These are phyloP conservation scores for Potamarius usumacintae DNA, from an alignment of 2,113 vertebrate genomes.

Conservation along the genomic window DNA sequence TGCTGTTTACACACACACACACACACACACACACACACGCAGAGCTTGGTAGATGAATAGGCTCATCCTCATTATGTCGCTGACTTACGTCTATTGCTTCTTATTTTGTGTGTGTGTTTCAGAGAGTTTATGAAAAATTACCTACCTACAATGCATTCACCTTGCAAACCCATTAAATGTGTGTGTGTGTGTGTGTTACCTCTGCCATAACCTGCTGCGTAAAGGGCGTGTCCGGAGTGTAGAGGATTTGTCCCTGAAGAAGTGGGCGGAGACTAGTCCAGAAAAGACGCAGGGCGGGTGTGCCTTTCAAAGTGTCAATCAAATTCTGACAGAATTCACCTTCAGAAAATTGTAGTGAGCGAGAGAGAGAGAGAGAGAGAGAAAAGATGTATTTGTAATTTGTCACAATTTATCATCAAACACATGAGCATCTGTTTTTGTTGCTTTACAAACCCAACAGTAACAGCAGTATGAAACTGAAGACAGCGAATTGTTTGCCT, in stretches of 20 bases:
- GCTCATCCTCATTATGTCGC: slow-evolving; percentile 4
- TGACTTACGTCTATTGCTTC: neutral
- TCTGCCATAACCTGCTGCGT: slow-evolving; percentile 82
- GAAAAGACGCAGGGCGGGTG: slow-evolving; percentile 82
- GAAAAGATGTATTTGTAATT: neutral
- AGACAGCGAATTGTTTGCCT: slow-evolving; percentile 7
- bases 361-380: slow-evolving; percentile 8
- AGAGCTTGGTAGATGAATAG: slow-evolving; percentile 4
- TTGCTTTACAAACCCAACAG: neutral
- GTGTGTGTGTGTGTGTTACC: slow-evolving; percentile 68
- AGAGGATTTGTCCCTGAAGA: slow-evolving; percentile 88
- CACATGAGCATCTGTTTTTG: slow-evolving; percentile 8
- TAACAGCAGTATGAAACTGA: neutral
- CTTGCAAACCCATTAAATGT: neutral
- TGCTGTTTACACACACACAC: slow-evolving; percentile 7
- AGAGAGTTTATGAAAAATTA: neutral
- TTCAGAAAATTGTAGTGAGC: slow-evolving; percentile 54
- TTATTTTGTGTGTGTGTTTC: neutral
- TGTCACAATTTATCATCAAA: slow-evolving; percentile 10
- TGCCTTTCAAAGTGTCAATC: slow-evolving; percentile 83
- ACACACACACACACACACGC: neutral
- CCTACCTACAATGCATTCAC: neutral
- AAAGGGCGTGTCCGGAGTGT: slow-evolving; percentile 86
- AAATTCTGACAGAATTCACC: slow-evolving; percentile 88
- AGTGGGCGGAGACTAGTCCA: slow-evolving; percentile 90